A percentile compares a stretch with the other conserved stretches of the same genome.
Evolutionary conservation across 2,113 vertebrate genomes (phyloP).

Genomic region (Poeciliopsis turrubarensis): DNA sequence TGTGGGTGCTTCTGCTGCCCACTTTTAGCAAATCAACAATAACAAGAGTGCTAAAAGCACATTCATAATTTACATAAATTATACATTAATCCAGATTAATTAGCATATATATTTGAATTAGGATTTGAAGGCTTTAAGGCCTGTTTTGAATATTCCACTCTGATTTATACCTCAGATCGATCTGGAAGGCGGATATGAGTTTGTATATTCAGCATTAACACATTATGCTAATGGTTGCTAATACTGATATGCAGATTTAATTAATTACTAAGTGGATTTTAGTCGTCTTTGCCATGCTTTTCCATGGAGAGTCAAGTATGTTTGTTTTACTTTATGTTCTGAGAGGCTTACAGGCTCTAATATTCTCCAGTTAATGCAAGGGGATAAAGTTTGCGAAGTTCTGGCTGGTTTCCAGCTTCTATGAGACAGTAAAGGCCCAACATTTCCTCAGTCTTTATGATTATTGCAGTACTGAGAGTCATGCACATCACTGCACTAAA

Average conservation of each 20-base stretch:
- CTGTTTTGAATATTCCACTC: constrained; percentile 78
- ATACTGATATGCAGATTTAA: constrained; percentile 81
- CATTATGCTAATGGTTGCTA: constrained; percentile 77
- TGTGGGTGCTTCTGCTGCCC: constrained; percentile 17
- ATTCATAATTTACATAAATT: constrained; percentile 76
- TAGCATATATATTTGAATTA: constrained; percentile 83
- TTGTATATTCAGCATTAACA: constrained; percentile 72
- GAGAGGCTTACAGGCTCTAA: constrained; percentile 66
- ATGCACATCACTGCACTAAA: constrained; percentile 62
- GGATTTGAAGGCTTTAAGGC: constrained; percentile 78
- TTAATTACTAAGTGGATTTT: constrained; percentile 78
- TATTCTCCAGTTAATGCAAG: constrained; percentile 61
- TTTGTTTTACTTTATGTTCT: constrained; percentile 74
- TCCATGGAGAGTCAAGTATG: constrained; percentile 69
- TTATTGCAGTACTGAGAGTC: constrained; percentile 57
- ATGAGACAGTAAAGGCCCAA: constrained; percentile 56
- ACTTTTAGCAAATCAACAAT: constrained; percentile 57
- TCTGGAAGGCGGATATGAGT: constrained; percentile 66
- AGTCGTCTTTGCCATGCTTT: constrained; percentile 62
- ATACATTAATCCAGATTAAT: constrained; percentile 79
- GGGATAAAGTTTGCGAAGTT: constrained; percentile 64
- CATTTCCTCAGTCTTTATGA: constrained; percentile 58
- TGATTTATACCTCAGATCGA: constrained; percentile 70
- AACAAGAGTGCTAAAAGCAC: constrained; percentile 49
- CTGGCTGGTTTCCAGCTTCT: constrained; percentile 59